phyloP scores from a whole-genome alignment of 2,888 invertebrate genomes.

The Galerucella nymphaeae region DNA sequence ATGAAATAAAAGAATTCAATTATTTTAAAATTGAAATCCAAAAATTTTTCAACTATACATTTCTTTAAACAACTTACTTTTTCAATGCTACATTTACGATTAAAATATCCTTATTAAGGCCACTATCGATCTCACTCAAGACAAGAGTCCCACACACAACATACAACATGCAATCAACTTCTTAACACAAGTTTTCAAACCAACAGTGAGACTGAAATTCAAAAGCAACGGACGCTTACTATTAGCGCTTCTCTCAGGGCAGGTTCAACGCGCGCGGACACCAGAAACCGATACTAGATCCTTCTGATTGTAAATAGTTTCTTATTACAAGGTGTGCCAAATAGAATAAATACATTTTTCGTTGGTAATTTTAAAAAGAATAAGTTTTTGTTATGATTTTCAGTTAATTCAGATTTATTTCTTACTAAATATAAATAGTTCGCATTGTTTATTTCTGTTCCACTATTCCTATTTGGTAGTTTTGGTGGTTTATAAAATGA shows the following conservation, averaged over 20 bases:
- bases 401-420: no score
- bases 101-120: conserved; percentile 27
- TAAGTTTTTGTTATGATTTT: no score
- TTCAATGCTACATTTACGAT: not conserved
- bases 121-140: conserved; percentile 10
- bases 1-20: no score
- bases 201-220: no score
- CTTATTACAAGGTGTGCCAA: not conserved
- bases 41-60: no score
- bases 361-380: no score
- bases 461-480: no score
- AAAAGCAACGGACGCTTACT: not conserved
- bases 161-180: not conserved
- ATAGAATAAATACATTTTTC: not conserved
- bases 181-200: not conserved
- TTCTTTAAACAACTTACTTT: not conserved
- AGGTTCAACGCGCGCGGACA: not conserved
- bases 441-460: no score
- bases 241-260: not conserved
- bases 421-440: no score
- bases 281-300: not conserved
- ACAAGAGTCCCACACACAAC: not conserved
- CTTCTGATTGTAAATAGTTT: not conserved
- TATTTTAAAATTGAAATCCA: no score
- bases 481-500: no score